These are phyloP conservation scores for Listronotus oregonensis DNA, from an alignment of 1,140 invertebrate species.

Conservation along the genomic window DNA sequence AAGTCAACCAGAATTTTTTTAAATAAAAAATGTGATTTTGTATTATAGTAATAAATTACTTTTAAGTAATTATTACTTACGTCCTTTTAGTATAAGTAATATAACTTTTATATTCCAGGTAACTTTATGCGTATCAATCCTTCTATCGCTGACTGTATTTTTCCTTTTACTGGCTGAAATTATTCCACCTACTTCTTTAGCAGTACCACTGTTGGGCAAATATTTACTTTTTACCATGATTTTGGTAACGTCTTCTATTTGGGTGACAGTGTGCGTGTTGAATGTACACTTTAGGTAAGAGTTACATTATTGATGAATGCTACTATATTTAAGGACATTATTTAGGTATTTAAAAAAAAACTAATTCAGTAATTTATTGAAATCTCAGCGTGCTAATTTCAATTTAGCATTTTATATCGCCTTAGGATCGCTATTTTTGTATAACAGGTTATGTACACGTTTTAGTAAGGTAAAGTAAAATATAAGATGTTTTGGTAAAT, in stretches of 20 bases:
- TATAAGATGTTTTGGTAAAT: too few relatives aligned
- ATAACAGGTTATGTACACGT: too few relatives aligned
- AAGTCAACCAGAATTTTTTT: too few relatives aligned
- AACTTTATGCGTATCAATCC: slow-evolving; percentile 95
- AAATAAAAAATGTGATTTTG: too few relatives aligned
- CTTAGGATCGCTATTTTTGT: too few relatives aligned
- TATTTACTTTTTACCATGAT: slow-evolving; percentile 98
- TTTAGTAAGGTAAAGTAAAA: too few relatives aligned
- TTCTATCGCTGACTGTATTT: slow-evolving; percentile 97
- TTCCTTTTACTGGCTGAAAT: slow-evolving; percentile 96
- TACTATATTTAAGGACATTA: background rate
- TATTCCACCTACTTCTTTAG: slow-evolving; percentile 95
- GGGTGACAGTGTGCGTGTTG: slow-evolving; percentile 94
- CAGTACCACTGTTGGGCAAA: slow-evolving; percentile 96
- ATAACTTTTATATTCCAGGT: slow-evolving; percentile 52
- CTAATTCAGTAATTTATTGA: too few relatives aligned
- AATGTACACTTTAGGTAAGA: slow-evolving; percentile 96
- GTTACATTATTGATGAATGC: background rate
- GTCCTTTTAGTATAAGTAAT: too few relatives aligned
- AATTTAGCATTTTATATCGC: too few relatives aligned
- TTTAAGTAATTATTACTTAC: too few relatives aligned
- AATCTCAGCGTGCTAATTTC: too few relatives aligned
- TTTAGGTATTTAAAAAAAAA: background rate
- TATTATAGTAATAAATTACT: too few relatives aligned
- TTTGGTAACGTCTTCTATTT: slow-evolving; percentile 93